Evolutionary conservation across 2,113 vertebrate genomes (phyloP).

Genomic region (Syngnathus typhle): DNA sequence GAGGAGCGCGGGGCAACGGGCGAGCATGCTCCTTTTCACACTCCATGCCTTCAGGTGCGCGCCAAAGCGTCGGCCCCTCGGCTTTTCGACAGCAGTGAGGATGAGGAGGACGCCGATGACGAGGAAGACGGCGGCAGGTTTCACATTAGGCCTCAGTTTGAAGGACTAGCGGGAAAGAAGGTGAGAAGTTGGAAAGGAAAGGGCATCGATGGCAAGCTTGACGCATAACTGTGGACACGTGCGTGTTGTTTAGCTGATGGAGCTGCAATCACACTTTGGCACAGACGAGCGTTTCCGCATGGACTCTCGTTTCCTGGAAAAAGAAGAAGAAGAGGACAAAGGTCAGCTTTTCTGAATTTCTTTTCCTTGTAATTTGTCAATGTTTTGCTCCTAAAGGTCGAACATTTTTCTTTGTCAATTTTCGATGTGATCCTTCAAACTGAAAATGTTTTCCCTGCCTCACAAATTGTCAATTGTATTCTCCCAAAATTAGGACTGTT

Average conservation of each 20-base stretch:
- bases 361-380: neutral
- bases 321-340: slow-evolving; percentile 69
- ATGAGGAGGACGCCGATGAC: slow-evolving; percentile 70
- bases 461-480: too few species aligned
- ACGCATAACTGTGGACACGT: too few species aligned
- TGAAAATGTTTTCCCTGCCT: too few species aligned
- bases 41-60: slow-evolving; percentile 17
- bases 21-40: neutral
- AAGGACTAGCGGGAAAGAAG: slow-evolving; percentile 89
- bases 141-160: slow-evolving; percentile 87
- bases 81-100: slow-evolving; percentile 80
- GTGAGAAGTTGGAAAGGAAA: slow-evolving; percentile 53
- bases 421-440: neutral
- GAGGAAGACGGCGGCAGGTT: slow-evolving; percentile 70
- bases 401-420: neutral
- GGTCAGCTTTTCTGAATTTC: slow-evolving; percentile 59
- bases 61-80: slow-evolving; percentile 44
- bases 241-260: slow-evolving; percentile 76
- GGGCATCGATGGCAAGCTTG: neutral
- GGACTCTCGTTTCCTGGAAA: slow-evolving; percentile 87
- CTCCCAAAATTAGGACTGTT: too few species aligned
- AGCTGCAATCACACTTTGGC: slow-evolving; percentile 83
- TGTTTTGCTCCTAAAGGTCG: neutral
- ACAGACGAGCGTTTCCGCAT: slow-evolving; percentile 86
- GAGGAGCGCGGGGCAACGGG: neutral